Evolutionary conservation across 2,113 vertebrate species (phyloP), one percentile per base, ranked within the genome.

Genomic region (Picathartes gymnocephalus): DNA sequence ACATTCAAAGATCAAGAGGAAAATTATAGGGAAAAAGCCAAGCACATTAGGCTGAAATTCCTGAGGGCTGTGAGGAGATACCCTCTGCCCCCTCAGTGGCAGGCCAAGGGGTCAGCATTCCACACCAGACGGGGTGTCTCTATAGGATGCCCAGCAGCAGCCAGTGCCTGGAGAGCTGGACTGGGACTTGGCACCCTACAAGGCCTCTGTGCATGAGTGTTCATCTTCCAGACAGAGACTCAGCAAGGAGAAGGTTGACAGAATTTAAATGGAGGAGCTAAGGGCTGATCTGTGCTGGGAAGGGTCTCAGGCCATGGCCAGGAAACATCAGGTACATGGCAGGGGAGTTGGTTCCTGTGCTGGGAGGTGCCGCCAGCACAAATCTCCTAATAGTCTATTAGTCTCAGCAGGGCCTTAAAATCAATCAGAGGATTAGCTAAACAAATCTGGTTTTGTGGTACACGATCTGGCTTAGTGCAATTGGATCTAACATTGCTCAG

Each of bases 401-500:
- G 77, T 54, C 80, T 86, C 91, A 85, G 73, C 40, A 54, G 90
- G 96, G 82, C 90, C 74, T 92, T 94, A 65, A 94, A 95, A 96
- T 95, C 96, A 96, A 84, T 95, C 95, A 85, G 82, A 82, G 95
- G 95, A 97, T 97, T 97, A 97, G 91, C 71, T 57, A 80, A 92
- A 86, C 74, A 96, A 93, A 96, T 95, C 92, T 94, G 92, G 62
- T 53, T 93, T 92, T 95, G 78, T 80, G 94, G 65, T 85, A 64
- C 51, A 6, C 56, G 90, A 97, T 88, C 90, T 88, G 84, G 86
- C 92, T 95, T 92, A 86, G 81, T 82, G 86, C 93, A 90, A 45
- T 93, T 90, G 90, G 96, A 92, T 92, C 90, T 73, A 24, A 33
- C 68, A 19, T 16, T 13, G 62, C 86, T 65, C 21, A 35, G 86